Evolutionary conservation across 2,888 invertebrate genomes (phyloP), one percentile per base, ranked within the genome.

Genomic region (Linnaemya tessellans): DNA sequence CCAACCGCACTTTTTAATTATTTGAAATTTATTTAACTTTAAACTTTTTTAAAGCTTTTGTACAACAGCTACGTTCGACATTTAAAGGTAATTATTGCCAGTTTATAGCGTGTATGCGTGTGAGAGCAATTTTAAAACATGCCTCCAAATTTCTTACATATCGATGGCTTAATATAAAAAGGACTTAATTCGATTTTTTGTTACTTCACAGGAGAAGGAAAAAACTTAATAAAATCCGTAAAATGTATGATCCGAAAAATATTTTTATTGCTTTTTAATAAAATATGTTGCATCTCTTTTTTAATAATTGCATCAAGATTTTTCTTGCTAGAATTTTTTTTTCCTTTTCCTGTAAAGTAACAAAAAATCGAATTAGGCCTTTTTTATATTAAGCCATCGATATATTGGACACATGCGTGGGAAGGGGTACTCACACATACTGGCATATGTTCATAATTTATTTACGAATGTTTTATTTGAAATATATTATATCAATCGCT

Each of bases 1-100:
- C 25, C 22, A 15, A 9, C 13, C 10, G 11, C 43, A 54, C 22
- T 20, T 30, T 58, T 30, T 65, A 41, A 58, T 65, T 73, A 73
- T 35, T 46, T 80, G n/a, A 2, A 20, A n/a, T 30, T 22, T 2
- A 30, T 58, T 49, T 18, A 8, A 20, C 8, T 38, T 7, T 7
- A 38, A 38, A 20, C 5, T 62, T 38, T 62, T 62, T 0, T 41
- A 18, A 41, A 22, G 20, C 38, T 20, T 18, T 46, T 11, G 7
- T 11, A 3, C 4, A 18, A 18, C 11, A 20, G 38, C 51, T 54
- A 38, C 8, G 18, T n/a, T n/a, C n/a, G 20, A 13, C 51, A 54
- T 38, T 68, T 38, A 68, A 15, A 22, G 54, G 1, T 15, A 56
- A 41, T n/a, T n/a, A n/a, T n/a, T 54, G 54, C 25, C 9, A 41